Evolutionary conservation across 1,140 invertebrate species (phyloP).

Genomic region (Maniola jurtina): DNA sequence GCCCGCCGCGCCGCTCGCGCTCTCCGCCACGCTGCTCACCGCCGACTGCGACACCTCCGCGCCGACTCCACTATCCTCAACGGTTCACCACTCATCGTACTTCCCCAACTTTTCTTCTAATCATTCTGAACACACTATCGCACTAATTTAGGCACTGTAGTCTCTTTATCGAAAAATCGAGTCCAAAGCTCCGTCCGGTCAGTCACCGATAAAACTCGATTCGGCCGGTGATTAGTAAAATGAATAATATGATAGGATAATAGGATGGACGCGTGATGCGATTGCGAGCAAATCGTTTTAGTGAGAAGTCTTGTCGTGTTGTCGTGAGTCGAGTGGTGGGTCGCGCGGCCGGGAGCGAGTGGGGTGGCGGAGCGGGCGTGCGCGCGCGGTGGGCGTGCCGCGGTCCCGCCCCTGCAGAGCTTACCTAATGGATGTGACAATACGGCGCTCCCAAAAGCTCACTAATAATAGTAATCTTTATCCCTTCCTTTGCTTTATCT

Average conservation of each 20-base stretch:
- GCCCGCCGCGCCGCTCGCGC: slow-evolving; percentile 38
- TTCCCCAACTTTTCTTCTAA: slow-evolving; percentile 22
- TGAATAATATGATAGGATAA: slow-evolving; percentile 49
- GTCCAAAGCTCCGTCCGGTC: too few species aligned
- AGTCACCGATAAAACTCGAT: background rate
- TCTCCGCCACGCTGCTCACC: slow-evolving; percentile 33
- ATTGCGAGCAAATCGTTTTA: slow-evolving; percentile 71
- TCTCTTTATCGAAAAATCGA: too few species aligned
- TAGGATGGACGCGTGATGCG: slow-evolving; percentile 59
- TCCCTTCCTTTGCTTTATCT: slow-evolving; percentile 50
- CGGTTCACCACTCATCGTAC: slow-evolving; percentile 37
- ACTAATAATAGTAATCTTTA: slow-evolving; percentile 69
- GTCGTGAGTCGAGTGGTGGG: slow-evolving; percentile 31
- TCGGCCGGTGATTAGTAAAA: slow-evolving; percentile 21
- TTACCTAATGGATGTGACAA: slow-evolving; percentile 77
- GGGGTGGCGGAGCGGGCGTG: slow-evolving; percentile 44
- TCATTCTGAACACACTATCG: slow-evolving; percentile 17
- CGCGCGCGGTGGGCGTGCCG: slow-evolving; percentile 46
- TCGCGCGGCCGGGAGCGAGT: slow-evolving; percentile 34
- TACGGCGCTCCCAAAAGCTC: slow-evolving; percentile 66
- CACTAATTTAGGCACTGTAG: background rate
- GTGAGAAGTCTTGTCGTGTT: slow-evolving; percentile 51
- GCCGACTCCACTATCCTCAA: slow-evolving; percentile 17
- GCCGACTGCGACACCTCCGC: slow-evolving; percentile 31
- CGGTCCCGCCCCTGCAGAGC: slow-evolving; percentile 52